Evolutionary conservation across 2,888 invertebrate species (phyloP), one percentile per base, ranked within the genome.

Genomic region (Dinocampus coccinellae): DNA sequence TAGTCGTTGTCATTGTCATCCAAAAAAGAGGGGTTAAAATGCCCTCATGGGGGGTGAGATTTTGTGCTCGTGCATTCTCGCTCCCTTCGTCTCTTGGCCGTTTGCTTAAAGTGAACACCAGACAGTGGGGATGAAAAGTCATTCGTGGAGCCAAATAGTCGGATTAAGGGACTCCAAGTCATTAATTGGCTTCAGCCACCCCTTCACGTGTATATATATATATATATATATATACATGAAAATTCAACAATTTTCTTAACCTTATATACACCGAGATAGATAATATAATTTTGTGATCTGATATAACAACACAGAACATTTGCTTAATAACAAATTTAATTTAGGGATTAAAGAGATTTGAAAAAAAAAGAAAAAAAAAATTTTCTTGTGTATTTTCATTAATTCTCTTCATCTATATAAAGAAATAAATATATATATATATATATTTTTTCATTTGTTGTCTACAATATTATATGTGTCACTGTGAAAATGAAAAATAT

Each of bases 81-180:
- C 67, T 61, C 61, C 55, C 68, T 61, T 62, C 61, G 70, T 72
- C 65, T 69, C 73, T 73, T 66, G 71, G 77, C 53, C 20, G 65
- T 42, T 29, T 61, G 39, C 63, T 26, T 53, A 52, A 33, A 39
- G 16, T 11, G 52, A 52, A 52, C 29, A 47, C 20, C 16, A 58
- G 26, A 63, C 34, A 36, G 20, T 69, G 64, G 74, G 79, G 80
- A 83, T 79, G 82, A 84, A 84, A 86, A 87, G 86, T 87, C 86
- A 81, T 86, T 86, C 81, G 81, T 82, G 79, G 63, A 84, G 81
- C 84, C 84, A 84, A 87, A 85, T 84, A 81, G 81, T 80, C 80
- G 81, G 86, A 85, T 87, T 85, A 86, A 83, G 81, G 81, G 84
- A 84, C 82, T 79, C 73, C 70, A 74, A 78, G 75, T 82, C 81